phyloP scores from a whole-genome alignment of 2,888 invertebrate genomes.

The Euproctis similis region DNA sequence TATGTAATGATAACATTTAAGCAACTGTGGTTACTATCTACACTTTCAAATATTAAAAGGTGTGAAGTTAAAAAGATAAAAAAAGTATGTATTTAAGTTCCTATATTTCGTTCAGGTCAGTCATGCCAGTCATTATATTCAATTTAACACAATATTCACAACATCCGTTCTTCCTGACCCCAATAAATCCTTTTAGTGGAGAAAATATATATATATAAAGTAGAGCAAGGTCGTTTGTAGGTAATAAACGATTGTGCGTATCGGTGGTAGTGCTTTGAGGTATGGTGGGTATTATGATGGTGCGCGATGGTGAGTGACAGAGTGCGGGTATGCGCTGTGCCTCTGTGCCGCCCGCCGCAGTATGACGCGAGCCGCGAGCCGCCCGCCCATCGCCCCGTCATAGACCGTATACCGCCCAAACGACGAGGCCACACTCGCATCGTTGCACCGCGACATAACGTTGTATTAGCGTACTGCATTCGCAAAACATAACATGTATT shows the following conservation, averaged over 20 bases:
- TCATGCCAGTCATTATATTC: slow-evolving; percentile 27
- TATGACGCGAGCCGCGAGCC: slow-evolving; percentile 26
- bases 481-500: too few species aligned
- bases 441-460: slow-evolving; percentile 28
- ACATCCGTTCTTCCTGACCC: slow-evolving; percentile 42
- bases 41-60: too few species aligned
- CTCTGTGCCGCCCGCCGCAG: slow-evolving; percentile 29
- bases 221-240: slow-evolving; percentile 63
- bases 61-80: too few species aligned
- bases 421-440: slow-evolving; percentile 27
- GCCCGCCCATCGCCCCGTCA: slow-evolving; percentile 59
- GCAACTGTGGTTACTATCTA: too few species aligned
- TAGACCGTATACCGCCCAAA: slow-evolving; percentile 55
- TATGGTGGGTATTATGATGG: slow-evolving; percentile 9
- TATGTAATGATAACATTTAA: too few species aligned
- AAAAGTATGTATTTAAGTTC: too few species aligned
- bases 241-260: slow-evolving; percentile 64
- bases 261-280: slow-evolving; percentile 20
- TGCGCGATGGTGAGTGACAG: slow-evolving; percentile 19
- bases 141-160: slow-evolving; percentile 26
- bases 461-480: too few species aligned
- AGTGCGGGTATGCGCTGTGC: slow-evolving; percentile 34
- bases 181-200: slow-evolving; percentile 40
- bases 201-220: slow-evolving; percentile 54
- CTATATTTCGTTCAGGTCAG: slow-evolving; percentile 14